phyloP scores from a whole-genome alignment of 2,888 invertebrate species.

The Heliconius sara region DNA sequence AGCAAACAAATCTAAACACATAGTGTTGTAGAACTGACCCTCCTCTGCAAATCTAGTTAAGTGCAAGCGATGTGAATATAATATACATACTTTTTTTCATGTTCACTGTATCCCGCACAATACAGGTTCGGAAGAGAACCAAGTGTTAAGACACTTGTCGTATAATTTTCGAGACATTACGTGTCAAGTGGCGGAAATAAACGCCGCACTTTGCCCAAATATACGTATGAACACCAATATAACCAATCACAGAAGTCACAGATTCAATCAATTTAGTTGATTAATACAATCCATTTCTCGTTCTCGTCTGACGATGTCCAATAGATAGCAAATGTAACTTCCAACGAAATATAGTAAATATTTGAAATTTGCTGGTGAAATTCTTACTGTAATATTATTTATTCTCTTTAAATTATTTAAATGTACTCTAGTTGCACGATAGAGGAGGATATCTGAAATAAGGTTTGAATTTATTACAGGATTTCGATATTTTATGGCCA shows the following conservation, averaged over 20 bases:
- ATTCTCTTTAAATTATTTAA: not conserved
- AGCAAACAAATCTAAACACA: no score
- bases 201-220: no score
- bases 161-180: no score
- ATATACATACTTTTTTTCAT: no score
- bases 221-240: not conserved
- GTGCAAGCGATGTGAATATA: no score
- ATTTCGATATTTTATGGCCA: not conserved
- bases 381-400: not conserved
- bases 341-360: not conserved
- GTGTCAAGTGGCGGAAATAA: no score
- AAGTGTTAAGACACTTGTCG: no score
- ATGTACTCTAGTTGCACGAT: not conserved
- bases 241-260: conserved; percentile 1
- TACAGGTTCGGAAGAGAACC: no score
- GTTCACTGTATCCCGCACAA: no score
- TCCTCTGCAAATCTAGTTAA: no score
- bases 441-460: not conserved
- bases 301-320: conserved; percentile 4
- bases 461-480: not conserved
- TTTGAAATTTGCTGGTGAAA: not conserved
- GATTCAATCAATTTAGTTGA: conserved; percentile 27
- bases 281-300: conserved; percentile 22
- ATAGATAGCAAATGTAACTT: conserved; percentile 3
- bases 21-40: no score